Conservation (phyloP, 2,797 vertebrate genomes). For the Chromis chromis region DNA sequence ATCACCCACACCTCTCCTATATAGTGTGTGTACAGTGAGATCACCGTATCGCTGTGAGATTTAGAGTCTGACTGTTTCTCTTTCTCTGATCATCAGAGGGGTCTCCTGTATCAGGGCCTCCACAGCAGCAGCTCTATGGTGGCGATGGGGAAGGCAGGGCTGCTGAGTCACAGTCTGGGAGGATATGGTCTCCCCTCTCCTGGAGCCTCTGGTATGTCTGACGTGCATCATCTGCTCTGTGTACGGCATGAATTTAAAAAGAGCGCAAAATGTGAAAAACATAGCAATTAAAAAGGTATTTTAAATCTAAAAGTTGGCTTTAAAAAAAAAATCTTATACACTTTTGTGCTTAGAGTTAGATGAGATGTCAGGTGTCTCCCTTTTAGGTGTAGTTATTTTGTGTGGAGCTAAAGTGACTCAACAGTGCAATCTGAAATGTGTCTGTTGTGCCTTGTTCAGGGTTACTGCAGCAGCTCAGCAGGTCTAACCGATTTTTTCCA, state of each 20-base stretch:
- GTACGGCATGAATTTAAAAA: not conserved
- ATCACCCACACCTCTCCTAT: not conserved
- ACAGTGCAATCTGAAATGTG: no score
- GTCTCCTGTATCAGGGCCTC: conserved; percentile 85
- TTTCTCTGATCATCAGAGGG: conserved; percentile 80
- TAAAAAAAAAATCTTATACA: not conserved
- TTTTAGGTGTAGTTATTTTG: no score
- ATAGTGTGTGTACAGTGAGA: not conserved
- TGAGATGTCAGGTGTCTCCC: not conserved
- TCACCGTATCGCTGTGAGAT: not conserved
- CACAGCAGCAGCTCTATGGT: conserved; percentile 85
- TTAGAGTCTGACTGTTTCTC: conserved; percentile 11
- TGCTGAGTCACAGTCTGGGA: conserved; percentile 82
- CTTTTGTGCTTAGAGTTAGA: not conserved
- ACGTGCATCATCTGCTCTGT: not conserved
- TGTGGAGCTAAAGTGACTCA: no score
- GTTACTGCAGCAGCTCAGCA: no score
- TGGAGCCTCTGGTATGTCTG: conserved; percentile 82
- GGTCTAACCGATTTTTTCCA: no score
- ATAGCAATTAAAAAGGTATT: not conserved
- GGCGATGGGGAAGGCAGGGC: conserved; percentile 81
- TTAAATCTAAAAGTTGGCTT: not conserved
- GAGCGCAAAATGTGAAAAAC: not conserved
- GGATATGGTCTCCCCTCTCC: conserved; percentile 84
- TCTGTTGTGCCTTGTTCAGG: no score